phyloP scores from a whole-genome alignment of 2,113 vertebrate species.

The Oryzias celebensis region DNA sequence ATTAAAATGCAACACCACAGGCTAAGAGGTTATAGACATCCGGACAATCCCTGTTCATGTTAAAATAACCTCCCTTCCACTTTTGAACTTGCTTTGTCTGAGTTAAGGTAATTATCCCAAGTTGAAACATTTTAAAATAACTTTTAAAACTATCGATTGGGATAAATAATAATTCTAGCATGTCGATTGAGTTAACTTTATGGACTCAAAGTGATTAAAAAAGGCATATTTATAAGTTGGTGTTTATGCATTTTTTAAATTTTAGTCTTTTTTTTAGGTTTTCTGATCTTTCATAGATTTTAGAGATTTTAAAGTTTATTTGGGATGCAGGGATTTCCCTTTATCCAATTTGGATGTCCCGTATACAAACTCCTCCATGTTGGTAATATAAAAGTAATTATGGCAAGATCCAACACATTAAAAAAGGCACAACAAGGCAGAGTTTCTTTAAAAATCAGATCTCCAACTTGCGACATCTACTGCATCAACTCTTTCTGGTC shows the following conservation, averaged over 20 bases:
- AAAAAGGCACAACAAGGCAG: no score
- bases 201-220: neutral
- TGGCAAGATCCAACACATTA: neutral
- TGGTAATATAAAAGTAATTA: slow-evolving; percentile 2
- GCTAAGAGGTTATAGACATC: slow-evolving; percentile 32
- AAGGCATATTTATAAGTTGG: neutral
- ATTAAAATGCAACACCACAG: slow-evolving; percentile 64
- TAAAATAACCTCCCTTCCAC: slow-evolving; percentile 32
- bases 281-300: neutral
- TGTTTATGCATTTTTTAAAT: neutral
- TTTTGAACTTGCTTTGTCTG: slow-evolving; percentile 14
- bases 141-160: no score
- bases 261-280: neutral
- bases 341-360: slow-evolving; percentile 45
- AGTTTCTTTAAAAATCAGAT: neutral
- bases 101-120: neutral
- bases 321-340: slow-evolving; percentile 8
- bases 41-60: slow-evolving; percentile 35
- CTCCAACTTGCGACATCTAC: slow-evolving; percentile 1
- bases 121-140: neutral
- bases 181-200: neutral
- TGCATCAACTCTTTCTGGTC: neutral
- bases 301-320: slow-evolving; percentile 11
- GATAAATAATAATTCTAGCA: neutral
- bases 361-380: slow-evolving; percentile 36